These are phyloP conservation scores for Oryctes rhinoceros DNA, from an alignment of 1,140 invertebrate species.

Conservation along the genomic window DNA sequence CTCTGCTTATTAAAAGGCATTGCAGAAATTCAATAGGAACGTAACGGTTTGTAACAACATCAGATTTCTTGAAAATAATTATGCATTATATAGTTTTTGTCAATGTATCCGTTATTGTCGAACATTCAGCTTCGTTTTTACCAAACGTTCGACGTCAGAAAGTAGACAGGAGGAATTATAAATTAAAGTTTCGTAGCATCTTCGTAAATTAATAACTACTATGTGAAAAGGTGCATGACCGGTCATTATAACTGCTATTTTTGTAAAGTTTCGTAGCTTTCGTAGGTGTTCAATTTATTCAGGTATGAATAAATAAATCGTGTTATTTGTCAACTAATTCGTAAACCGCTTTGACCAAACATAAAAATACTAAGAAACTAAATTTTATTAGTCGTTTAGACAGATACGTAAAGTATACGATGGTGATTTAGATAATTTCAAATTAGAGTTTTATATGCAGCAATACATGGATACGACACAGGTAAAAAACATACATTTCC, in stretches of 20 bases:
- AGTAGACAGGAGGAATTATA: background rate
- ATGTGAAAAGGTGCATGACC: slow-evolving; percentile 19
- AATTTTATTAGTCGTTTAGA: no score
- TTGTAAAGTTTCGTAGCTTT: background rate
- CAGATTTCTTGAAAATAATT: background rate
- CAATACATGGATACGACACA: no score
- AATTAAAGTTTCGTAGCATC: slow-evolving; percentile 6
- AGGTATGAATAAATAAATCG: background rate
- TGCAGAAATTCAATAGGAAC: background rate
- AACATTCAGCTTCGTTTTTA: background rate
- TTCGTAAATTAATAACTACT: slow-evolving; percentile 10
- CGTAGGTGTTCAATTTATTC: slow-evolving; percentile 4
- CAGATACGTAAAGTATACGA: no score
- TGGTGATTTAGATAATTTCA: no score
- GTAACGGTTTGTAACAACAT: background rate
- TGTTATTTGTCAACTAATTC: slow-evolving; percentile 5
- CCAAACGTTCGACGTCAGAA: background rate
- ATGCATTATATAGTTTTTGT: background rate
- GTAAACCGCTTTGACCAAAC: background rate
- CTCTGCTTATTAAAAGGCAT: no score
- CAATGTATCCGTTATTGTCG: background rate
- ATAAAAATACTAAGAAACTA: no score
- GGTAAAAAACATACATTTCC: no score
- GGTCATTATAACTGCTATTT: slow-evolving; percentile 31
- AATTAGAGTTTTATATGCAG: no score